Percentiles rank a stretch among this genome's conserved stretches.
Evolutionary conservation across 2,888 invertebrate species (phyloP).

Genomic region (Autographa gamma): DNA sequence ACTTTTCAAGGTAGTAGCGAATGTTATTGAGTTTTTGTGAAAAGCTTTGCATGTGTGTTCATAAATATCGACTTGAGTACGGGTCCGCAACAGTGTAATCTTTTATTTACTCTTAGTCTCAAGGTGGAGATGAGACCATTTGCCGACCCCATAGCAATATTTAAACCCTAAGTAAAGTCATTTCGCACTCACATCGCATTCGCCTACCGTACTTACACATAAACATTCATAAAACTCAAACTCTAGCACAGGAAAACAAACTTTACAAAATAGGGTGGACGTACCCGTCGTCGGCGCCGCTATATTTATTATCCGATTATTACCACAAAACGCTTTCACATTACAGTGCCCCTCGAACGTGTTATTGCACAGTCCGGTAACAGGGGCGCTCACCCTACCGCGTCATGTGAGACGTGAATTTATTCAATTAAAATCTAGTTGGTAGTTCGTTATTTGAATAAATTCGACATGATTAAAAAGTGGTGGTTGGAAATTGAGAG

Average conservation of each 20-base stretch:
- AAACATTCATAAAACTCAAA: constrained; percentile 47
- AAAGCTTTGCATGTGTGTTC: too few species aligned
- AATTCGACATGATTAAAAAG: constrained; percentile 41
- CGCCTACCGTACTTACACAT: constrained; percentile 21
- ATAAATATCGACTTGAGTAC: too few species aligned
- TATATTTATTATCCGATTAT: constrained; percentile 78
- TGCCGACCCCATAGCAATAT: constrained; percentile 23
- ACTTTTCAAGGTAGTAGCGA: too few species aligned
- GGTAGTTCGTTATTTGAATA: constrained; percentile 45
- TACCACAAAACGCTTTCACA: constrained; percentile 71
- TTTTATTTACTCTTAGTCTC: background rate
- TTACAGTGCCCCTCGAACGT: constrained; percentile 66
- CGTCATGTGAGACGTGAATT: constrained; percentile 56
- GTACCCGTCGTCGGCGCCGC: constrained; percentile 60
- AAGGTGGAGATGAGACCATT: background rate
- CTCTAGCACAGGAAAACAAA: constrained; percentile 52
- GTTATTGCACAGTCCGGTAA: constrained; percentile 57
- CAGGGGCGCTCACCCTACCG: constrained; percentile 58
- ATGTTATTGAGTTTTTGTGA: too few species aligned
- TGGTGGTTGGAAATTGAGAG: constrained; percentile 23
- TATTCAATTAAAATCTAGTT: constrained; percentile 62
- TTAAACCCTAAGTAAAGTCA: constrained; percentile 9
- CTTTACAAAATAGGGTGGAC: constrained; percentile 60
- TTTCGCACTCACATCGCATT: constrained; percentile 12
- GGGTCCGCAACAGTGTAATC: too few species aligned